A percentile compares a stretch with the other conserved stretches of the same genome.
phyloP scores from a whole-genome alignment of 2,113 vertebrate species.

The Callionymus lyra region DNA sequence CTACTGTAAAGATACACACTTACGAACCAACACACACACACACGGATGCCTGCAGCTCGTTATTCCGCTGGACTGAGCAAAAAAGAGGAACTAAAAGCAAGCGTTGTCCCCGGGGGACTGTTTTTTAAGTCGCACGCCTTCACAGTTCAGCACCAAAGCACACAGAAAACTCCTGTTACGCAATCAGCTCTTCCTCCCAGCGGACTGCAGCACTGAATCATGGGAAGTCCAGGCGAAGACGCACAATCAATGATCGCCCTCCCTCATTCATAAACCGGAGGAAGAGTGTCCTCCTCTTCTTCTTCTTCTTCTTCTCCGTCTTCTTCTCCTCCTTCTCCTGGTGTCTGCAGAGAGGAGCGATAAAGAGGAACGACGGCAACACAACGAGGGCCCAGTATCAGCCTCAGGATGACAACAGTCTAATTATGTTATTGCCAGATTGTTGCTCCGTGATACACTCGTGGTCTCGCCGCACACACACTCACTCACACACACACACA shows the following conservation, averaged over 20 bases:
- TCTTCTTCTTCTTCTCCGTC: no score
- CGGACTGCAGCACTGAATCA: slow-evolving; percentile 54
- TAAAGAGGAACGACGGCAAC: slow-evolving; percentile 19
- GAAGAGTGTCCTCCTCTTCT: slow-evolving; percentile 26
- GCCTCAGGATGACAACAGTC: slow-evolving; percentile 28
- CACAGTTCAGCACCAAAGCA: slow-evolving; percentile 63
- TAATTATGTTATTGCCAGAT: slow-evolving; percentile 30
- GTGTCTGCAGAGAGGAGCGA: slow-evolving; percentile 17
- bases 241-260: slow-evolving; percentile 61
- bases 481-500: slow-evolving; percentile 26
- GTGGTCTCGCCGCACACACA: slow-evolving; percentile 21
- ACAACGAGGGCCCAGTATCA: slow-evolving; percentile 26
- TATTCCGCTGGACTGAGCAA: slow-evolving; percentile 65
- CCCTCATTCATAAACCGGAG: slow-evolving; percentile 58
- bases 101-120: slow-evolving; percentile 51
- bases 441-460: slow-evolving; percentile 34
- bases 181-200: slow-evolving; percentile 54
- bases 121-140: slow-evolving; percentile 65
- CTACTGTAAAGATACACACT: slow-evolving; percentile 11
- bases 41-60: slow-evolving; percentile 38
- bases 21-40: slow-evolving; percentile 18
- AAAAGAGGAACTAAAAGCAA: slow-evolving; percentile 68
- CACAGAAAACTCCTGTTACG: slow-evolving; percentile 58
- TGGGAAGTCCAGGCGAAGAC: slow-evolving; percentile 60
- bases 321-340: no score